A percentile compares a stretch with the other conserved stretches of the same genome.
phyloP scores from a whole-genome alignment of 2,113 vertebrate species.

The Cyanoliseus patagonus region DNA sequence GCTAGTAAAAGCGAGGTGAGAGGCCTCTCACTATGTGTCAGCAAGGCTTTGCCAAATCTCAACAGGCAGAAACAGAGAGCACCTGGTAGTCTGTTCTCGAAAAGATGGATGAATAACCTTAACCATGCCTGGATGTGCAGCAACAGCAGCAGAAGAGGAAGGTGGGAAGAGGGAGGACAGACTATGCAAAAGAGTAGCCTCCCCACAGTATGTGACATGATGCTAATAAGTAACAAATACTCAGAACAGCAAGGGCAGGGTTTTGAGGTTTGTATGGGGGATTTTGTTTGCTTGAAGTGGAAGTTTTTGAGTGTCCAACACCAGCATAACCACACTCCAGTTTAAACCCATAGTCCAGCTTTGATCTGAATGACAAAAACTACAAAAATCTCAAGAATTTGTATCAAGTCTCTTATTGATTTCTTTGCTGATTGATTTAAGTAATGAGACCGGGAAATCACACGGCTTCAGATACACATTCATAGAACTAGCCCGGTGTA shows the following conservation, averaged over 20 bases:
- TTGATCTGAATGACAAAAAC: background rate
- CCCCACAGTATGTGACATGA: background rate
- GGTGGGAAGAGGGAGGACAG: background rate
- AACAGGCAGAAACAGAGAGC: background rate
- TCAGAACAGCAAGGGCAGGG: background rate
- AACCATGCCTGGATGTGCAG: background rate
- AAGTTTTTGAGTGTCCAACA: background rate
- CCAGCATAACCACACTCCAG: background rate
- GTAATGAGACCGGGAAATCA: background rate
- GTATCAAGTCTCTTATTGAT: background rate
- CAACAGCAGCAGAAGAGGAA: background rate
- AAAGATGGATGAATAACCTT: background rate
- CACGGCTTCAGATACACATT: background rate
- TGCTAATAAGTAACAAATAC: background rate
- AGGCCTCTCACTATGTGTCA: background rate
- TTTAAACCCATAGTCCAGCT: background rate
- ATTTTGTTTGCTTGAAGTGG: background rate
- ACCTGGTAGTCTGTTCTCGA: fast-evolving
- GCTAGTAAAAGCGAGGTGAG: background rate
- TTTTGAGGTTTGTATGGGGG: background rate
- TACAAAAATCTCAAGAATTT: background rate
- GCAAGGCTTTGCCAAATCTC: background rate
- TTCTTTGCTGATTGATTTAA: background rate
- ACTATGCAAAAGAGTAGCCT: background rate
- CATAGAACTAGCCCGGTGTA: background rate